Percentiles rank a stretch among this genome's conserved stretches.
Evolutionary conservation across 2,113 vertebrate species (phyloP).

Genomic region (Amblyornis subalaris): DNA sequence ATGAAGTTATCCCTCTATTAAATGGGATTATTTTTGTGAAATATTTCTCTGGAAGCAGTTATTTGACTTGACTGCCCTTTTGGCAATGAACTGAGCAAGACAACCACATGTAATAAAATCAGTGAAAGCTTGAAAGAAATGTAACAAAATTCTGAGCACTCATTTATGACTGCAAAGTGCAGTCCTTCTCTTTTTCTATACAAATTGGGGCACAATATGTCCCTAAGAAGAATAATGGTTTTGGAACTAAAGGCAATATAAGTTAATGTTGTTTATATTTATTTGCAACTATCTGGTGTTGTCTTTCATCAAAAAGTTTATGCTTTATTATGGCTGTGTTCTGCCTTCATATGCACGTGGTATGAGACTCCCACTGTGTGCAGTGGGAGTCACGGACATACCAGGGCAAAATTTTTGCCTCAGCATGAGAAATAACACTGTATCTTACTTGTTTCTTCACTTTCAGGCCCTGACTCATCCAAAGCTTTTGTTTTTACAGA

Average conservation of each 20-base stretch:
- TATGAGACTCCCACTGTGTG: neutral
- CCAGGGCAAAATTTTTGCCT: neutral
- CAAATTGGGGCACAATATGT: neutral
- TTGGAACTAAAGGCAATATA: neutral
- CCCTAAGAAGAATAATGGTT: neutral
- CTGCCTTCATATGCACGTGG: neutral
- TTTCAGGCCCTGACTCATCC: slow-evolving; percentile 55
- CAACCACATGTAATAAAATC: neutral
- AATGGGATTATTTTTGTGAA: neutral
- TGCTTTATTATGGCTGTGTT: neutral
- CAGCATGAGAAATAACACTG: neutral
- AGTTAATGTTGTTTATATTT: neutral
- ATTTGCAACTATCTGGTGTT: neutral
- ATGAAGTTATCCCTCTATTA: neutral
- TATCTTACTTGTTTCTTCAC: slow-evolving; percentile 66
- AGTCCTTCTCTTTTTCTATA: neutral
- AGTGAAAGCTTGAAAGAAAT: neutral
- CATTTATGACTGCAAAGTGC: neutral
- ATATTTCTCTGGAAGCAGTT: neutral
- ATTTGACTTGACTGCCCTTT: neutral
- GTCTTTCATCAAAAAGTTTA: neutral
- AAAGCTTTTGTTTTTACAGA: slow-evolving; percentile 45
- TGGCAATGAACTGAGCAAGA: neutral
- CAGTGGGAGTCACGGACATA: neutral
- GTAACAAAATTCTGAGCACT: neutral